These are phyloP conservation scores for Istiophorus platypterus DNA, from an alignment of 2,113 vertebrate genomes.

Conservation along the genomic window DNA sequence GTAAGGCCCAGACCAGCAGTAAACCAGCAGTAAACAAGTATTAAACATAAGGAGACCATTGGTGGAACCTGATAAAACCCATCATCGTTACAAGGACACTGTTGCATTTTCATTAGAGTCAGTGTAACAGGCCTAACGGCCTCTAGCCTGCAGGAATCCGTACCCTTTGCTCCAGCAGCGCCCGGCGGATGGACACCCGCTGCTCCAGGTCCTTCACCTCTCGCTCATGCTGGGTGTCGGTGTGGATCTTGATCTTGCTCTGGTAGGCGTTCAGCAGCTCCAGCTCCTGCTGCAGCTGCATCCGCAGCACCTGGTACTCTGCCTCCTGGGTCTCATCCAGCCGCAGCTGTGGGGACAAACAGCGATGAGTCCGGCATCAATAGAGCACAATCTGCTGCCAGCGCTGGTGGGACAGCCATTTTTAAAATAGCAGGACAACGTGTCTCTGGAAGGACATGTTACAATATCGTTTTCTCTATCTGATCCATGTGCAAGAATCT, in stretches of 20 bases:
- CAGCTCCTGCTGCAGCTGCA: slow-evolving; percentile 94
- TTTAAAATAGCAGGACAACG: no score
- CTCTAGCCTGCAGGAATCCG: neutral
- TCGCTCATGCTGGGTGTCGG: slow-evolving; percentile 90
- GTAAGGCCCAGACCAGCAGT: no score
- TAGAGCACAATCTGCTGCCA: neutral
- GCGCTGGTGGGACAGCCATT: neutral
- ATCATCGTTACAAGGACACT: no score
- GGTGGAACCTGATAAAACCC: no score
- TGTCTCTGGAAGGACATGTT: neutral
- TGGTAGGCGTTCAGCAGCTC: slow-evolving; percentile 95
- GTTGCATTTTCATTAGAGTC: neutral
- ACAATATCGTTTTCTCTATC: no score
- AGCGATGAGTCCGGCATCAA: neutral
- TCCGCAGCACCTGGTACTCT: slow-evolving; percentile 90
- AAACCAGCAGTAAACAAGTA: no score
- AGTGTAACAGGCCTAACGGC: no score
- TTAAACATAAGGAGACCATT: no score
- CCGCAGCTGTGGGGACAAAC: slow-evolving; percentile 82
- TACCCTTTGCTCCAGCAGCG: slow-evolving; percentile 92
- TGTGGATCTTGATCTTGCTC: slow-evolving; percentile 97
- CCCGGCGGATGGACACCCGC: slow-evolving; percentile 90
- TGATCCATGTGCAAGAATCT: no score
- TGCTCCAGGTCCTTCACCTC: slow-evolving; percentile 93
- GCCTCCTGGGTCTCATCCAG: slow-evolving; percentile 93